Percentiles rank a stretch among this genome's conserved stretches.
Conservation (phyloP, 2,888 invertebrate species). For the Parelbella ahira region DNA sequence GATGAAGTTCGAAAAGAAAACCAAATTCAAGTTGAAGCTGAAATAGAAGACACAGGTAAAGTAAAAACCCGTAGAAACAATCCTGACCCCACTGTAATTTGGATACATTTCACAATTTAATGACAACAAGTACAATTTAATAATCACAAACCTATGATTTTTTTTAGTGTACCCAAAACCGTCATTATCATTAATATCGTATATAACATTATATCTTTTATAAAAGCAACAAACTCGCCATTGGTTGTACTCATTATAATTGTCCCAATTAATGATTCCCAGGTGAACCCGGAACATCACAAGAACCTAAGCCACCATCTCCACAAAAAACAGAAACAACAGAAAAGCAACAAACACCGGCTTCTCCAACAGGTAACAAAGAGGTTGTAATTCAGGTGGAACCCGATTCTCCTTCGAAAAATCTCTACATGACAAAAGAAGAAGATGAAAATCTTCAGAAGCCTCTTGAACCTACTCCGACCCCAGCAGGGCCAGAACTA, state of each 20-base stretch:
- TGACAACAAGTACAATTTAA: no score
- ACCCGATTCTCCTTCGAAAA: slow-evolving; percentile 52
- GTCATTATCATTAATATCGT: no score
- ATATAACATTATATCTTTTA: no score
- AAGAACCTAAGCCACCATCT: slow-evolving; percentile 49
- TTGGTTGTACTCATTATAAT: no score
- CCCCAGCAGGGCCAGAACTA: slow-evolving; percentile 41
- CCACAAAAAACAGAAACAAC: no score
- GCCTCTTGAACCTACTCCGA: slow-evolving; percentile 61
- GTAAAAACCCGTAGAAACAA: slow-evolving; percentile 15
- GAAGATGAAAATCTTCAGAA: slow-evolving; percentile 58
- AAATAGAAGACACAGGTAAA: slow-evolving; percentile 65
- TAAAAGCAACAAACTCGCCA: no score
- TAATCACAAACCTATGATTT: no score
- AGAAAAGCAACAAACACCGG: slow-evolving; percentile 41
- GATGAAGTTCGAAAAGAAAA: slow-evolving; percentile 64
- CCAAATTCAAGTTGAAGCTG: slow-evolving; percentile 64
- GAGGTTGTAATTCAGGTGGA: slow-evolving; percentile 60
- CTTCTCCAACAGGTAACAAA: slow-evolving; percentile 50
- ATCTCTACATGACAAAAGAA: slow-evolving; percentile 55
- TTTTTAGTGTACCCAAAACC: no score
- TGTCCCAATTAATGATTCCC: no score
- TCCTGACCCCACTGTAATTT: no score
- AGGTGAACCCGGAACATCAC: slow-evolving; percentile 40
- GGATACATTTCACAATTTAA: no score